These are phyloP conservation scores for Melanostoma scalare DNA, from an alignment of 2,888 invertebrate species.

Conservation along the genomic window DNA sequence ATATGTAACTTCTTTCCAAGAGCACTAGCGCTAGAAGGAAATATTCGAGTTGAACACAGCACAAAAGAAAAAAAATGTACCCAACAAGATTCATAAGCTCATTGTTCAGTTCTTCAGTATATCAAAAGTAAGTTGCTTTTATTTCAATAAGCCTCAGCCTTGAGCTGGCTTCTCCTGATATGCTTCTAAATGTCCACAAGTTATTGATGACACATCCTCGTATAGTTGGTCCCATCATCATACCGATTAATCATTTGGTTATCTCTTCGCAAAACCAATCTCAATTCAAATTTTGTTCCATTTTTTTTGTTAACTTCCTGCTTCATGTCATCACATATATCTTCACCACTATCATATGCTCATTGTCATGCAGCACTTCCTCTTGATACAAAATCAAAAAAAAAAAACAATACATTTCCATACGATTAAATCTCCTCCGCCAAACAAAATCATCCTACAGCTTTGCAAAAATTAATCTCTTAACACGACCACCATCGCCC, in stretches of 20 bases:
- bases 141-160: no score
- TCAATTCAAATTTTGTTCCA: constrained; percentile 59
- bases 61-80: no score
- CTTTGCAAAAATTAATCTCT: constrained; percentile 29
- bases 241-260: constrained; percentile 39
- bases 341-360: constrained; percentile 21
- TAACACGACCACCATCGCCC: constrained; percentile 39
- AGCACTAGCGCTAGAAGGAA: no score
- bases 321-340: constrained; percentile 6
- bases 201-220: constrained; percentile 13
- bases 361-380: constrained; percentile 63
- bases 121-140: no score
- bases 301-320: constrained; percentile 53
- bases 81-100: no score
- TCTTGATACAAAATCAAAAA: constrained; percentile 28
- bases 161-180: no score
- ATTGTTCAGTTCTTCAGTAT: no score
- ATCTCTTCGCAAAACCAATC: constrained; percentile 43
- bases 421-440: constrained; percentile 41
- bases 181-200: no score
- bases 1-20: no score
- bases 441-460: constrained; percentile 46
- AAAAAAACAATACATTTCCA: constrained; percentile 52
- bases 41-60: no score
- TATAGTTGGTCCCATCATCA: constrained; percentile 7